phyloP scores from a whole-genome alignment of 30 jellyfish, hydroid and myxozoan genomes.

The Aurelia sp. region DNA sequence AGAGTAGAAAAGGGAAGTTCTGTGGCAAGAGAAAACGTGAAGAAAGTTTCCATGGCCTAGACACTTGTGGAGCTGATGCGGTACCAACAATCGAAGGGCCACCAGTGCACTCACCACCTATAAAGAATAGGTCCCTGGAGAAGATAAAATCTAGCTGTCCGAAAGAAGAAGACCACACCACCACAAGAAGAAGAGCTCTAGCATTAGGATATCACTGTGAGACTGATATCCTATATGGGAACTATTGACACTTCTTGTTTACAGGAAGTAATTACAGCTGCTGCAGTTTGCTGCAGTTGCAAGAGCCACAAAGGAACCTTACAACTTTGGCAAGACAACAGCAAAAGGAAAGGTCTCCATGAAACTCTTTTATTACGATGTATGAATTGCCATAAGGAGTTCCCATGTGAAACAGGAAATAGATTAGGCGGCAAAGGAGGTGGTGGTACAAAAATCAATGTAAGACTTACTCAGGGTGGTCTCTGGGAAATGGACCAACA shows the following conservation, averaged over 20 bases:
- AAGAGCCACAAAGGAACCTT: slow-evolving; percentile 5
- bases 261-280: slow-evolving; percentile 5
- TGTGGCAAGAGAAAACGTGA: no score
- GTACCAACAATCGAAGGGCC: slow-evolving; percentile 1
- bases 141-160: background rate
- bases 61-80: no score
- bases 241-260: slow-evolving; percentile 4
- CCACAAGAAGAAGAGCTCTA: slow-evolving; percentile 10
- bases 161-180: background rate
- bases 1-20: no score
- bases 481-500: no score
- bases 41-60: no score
- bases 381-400: slow-evolving; percentile 4
- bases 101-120: slow-evolving; percentile 11
- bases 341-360: slow-evolving; percentile 8
- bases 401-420: slow-evolving; percentile 5
- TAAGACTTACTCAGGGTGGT: no score
- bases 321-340: background rate
- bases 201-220: background rate
- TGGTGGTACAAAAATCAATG: no score
- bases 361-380: no score
- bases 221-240: background rate
- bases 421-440: background rate
- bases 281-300: slow-evolving; percentile 7
- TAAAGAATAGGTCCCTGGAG: background rate